Evolutionary conservation across 2,113 vertebrate species (phyloP).

Genomic region (Lycocorax pyrrhopterus): DNA sequence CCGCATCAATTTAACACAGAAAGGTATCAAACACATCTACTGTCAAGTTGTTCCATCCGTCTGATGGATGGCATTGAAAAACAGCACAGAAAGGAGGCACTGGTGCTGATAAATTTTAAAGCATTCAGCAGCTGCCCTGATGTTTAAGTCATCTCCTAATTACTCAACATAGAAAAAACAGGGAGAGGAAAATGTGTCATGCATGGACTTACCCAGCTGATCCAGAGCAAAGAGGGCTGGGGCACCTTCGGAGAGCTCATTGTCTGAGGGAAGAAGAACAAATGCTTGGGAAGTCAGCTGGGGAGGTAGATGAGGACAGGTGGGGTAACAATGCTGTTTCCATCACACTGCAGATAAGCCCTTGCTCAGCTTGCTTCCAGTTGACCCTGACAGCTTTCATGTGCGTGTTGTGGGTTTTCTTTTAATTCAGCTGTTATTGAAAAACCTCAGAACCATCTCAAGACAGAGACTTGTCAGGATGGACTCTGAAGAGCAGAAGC

Average conservation of each 20-base stretch:
- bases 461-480: neutral
- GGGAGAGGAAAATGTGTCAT: neutral
- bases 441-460: neutral
- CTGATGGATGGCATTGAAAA: neutral
- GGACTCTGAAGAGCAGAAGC: neutral
- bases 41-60: neutral
- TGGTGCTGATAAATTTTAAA: neutral
- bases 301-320: neutral
- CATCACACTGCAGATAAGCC: neutral
- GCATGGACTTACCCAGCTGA: slow-evolving; percentile 70
- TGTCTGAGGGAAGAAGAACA: slow-evolving; percentile 65
- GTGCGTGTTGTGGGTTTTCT: accelerated
- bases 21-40: neutral
- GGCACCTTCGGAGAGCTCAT: slow-evolving; percentile 60
- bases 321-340: neutral
- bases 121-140: neutral
- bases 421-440: neutral
- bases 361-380: neutral
- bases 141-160: neutral
- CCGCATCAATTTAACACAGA: neutral
- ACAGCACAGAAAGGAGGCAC: neutral
- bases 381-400: neutral
- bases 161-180: neutral
- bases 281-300: slow-evolving; percentile 9
- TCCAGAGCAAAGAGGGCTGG: slow-evolving; percentile 54